Conservation (phyloP, 2,797 vertebrate species). For the Protosalanx chinensis region DNA sequence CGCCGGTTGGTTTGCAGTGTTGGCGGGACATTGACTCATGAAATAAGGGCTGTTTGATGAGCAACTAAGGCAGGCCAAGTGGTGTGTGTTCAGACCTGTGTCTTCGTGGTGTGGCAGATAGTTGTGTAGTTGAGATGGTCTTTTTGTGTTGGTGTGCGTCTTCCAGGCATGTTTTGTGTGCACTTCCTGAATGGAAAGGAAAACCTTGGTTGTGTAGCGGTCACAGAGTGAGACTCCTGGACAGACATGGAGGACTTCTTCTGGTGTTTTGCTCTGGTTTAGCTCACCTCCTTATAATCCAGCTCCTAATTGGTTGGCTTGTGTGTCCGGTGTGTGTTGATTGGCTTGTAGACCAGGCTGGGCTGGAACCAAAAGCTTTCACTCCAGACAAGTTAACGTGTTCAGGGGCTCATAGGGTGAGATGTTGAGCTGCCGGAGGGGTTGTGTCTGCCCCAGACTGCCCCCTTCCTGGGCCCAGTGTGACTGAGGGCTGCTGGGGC, state of each 20-base stretch:
- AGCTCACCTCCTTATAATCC: not conserved
- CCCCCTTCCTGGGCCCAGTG: conserved; percentile 21
- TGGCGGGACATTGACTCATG: conserved; percentile 23
- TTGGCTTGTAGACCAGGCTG: no score
- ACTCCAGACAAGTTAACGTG: not conserved
- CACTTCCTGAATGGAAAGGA: conserved; percentile 45
- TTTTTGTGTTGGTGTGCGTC: conserved; percentile 29
- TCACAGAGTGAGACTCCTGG: conserved; percentile 10
- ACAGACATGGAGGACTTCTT: not conserved
- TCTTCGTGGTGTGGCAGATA: conserved; percentile 18
- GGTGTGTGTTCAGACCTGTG: conserved; percentile 31
- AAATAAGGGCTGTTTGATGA: conserved; percentile 9
- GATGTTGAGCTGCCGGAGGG: conserved; percentile 28
- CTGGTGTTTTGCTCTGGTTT: not conserved
- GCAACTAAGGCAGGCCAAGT: not conserved
- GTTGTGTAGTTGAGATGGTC: conserved; percentile 10
- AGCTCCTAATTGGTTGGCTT: not conserved
- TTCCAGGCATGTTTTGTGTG: conserved; percentile 53
- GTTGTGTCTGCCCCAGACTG: conserved; percentile 35
- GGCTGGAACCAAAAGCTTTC: not conserved
- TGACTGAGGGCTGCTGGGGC: conserved; percentile 45
- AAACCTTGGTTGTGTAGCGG: conserved; percentile 18
- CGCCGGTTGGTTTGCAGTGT: conserved; percentile 29
- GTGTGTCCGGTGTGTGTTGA: not conserved
- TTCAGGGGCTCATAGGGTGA: conserved; percentile 31